Evolutionary conservation across 2,797 vertebrate genomes (phyloP).

Genomic region (Enteromius afrohamiltoni): DNA sequence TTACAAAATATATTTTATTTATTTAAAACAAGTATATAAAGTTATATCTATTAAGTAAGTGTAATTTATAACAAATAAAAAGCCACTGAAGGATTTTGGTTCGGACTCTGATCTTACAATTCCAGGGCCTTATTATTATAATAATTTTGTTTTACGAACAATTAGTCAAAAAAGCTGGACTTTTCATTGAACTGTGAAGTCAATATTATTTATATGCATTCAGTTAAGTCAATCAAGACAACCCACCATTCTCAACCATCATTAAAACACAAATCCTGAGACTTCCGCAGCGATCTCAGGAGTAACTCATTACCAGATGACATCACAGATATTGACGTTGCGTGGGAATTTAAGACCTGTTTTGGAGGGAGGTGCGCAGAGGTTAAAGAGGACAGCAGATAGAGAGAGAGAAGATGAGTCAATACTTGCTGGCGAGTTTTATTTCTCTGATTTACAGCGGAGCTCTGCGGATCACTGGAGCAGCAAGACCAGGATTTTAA

Average conservation of each 20-base stretch:
- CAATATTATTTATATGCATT: background rate
- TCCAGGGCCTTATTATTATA: background rate
- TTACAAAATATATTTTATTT: background rate
- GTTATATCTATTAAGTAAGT: background rate
- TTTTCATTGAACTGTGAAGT: background rate
- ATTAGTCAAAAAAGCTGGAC: background rate
- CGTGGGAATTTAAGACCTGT: background rate
- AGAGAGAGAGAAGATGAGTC: slow-evolving; percentile 27
- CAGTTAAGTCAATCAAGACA: background rate
- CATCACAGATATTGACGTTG: background rate
- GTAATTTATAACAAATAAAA: background rate
- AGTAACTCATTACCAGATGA: background rate
- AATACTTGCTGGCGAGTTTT: slow-evolving; percentile 34
- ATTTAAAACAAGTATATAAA: background rate
- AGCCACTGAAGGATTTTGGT: background rate
- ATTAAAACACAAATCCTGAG: slow-evolving; percentile 3
- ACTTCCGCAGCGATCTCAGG: background rate
- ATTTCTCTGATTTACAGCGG: slow-evolving; percentile 29
- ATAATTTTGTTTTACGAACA: background rate
- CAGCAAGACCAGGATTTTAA: slow-evolving; percentile 31
- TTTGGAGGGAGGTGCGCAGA: background rate
- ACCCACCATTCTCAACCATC: background rate
- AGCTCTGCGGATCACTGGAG: slow-evolving; percentile 15
- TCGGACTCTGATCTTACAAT: background rate
- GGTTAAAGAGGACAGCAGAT: slow-evolving; percentile 37